phyloP scores from a whole-genome alignment of 2,113 vertebrate species.

The Spilogale gracilis region DNA sequence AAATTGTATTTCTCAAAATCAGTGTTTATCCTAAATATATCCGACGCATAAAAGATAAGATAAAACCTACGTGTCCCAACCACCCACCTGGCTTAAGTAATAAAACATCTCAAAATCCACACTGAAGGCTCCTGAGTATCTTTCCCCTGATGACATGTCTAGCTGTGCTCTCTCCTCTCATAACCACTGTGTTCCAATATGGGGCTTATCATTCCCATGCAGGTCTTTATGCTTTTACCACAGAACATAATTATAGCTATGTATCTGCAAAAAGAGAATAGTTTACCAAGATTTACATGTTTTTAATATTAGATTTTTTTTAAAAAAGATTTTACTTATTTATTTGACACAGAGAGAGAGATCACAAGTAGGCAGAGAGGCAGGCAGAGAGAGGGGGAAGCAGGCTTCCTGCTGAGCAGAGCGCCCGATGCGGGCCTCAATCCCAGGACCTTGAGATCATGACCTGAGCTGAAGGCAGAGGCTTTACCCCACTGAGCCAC shows the following conservation, averaged over 20 bases:
- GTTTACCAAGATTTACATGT: background rate
- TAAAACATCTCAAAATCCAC: background rate
- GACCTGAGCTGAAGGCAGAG: too few relatives aligned
- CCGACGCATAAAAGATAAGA: background rate
- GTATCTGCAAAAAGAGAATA: background rate
- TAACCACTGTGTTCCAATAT: background rate
- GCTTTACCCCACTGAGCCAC: too few relatives aligned
- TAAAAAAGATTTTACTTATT: background rate
- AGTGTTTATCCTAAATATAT: background rate
- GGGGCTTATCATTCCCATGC: background rate
- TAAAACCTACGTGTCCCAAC: background rate
- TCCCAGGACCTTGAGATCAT: background rate
- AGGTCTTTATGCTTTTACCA: background rate
- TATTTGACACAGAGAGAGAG: background rate
- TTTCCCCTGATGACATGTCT: background rate
- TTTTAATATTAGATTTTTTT: too few relatives aligned
- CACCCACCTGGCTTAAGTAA: background rate
- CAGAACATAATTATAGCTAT: background rate
- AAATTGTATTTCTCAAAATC: background rate
- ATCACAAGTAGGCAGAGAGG: too few relatives aligned
- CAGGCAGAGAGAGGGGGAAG: background rate
- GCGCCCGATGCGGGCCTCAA: background rate
- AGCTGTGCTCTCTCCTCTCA: background rate
- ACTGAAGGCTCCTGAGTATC: background rate
- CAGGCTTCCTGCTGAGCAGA: background rate